These are phyloP conservation scores for Sternarchorhynchus goeldii DNA, from an alignment of 2,797 vertebrate species.

Conservation along the genomic window DNA sequence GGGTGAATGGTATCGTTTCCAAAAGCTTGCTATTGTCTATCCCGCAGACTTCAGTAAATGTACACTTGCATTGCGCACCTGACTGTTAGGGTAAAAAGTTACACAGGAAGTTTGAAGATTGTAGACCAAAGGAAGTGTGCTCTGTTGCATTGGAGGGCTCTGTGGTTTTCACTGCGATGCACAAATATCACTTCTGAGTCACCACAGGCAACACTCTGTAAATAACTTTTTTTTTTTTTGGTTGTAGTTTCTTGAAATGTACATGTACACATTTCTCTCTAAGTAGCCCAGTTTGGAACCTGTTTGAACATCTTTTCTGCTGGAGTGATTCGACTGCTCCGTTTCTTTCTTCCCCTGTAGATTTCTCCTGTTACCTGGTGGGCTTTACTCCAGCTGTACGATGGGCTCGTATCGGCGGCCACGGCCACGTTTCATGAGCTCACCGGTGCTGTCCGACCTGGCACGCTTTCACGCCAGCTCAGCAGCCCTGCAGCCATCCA, in stretches of 20 bases:
- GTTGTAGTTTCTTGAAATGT: not conserved
- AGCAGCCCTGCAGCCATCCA: constrained; percentile 83
- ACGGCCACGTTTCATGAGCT: constrained; percentile 94
- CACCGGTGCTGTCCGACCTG: constrained; percentile 90
- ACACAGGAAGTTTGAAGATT: constrained; percentile 51
- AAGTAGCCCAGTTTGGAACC: not conserved
- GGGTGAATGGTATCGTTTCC: not conserved
- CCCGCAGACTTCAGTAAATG: not conserved
- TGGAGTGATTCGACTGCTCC: constrained; percentile 13
- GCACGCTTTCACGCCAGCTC: constrained; percentile 88
- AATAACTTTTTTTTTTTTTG: constrained; percentile 36
- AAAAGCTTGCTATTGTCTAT: not conserved
- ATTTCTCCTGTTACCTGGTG: constrained; percentile 26
- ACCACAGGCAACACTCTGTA: constrained; percentile 31
- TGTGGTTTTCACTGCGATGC: constrained; percentile 58
- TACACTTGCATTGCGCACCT: not conserved
- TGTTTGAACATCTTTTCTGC: not conserved
- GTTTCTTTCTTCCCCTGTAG: not conserved
- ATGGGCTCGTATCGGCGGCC: constrained; percentile 93
- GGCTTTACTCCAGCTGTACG: constrained; percentile 45
- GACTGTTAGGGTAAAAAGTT: not conserved
- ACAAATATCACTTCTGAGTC: constrained; percentile 48
- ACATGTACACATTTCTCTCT: constrained; percentile 5
- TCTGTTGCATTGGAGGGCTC: constrained; percentile 24
- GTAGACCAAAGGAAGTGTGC: constrained; percentile 50